These are phyloP conservation scores for Anthonomus grandis DNA, from an alignment of 1,140 invertebrate genomes.

Conservation along the genomic window DNA sequence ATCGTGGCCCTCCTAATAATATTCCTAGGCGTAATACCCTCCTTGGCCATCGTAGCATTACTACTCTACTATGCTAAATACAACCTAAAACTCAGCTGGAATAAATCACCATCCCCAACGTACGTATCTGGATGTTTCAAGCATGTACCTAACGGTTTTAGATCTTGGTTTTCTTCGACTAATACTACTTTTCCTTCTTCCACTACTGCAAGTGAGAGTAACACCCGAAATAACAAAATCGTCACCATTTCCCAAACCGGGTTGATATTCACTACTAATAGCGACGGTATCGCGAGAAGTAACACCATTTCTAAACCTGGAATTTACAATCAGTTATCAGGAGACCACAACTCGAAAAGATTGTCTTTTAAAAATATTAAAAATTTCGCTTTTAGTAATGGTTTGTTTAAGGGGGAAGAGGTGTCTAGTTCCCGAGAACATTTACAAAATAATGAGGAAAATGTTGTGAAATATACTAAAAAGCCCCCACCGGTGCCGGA, in stretches of 20 bases:
- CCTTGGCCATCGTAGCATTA: slow-evolving; percentile 60
- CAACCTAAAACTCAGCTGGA: slow-evolving; percentile 62
- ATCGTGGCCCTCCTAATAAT: slow-evolving; percentile 74
- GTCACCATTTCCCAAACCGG: slow-evolving; percentile 63
- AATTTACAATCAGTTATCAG: background rate
- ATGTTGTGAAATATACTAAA: background rate
- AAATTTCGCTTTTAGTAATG: background rate
- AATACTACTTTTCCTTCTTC: slow-evolving; percentile 25
- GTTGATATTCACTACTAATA: slow-evolving; percentile 71
- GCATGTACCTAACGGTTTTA: slow-evolving; percentile 38
- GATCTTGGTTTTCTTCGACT: slow-evolving; percentile 39
- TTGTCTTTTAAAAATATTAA: slow-evolving; percentile 5
- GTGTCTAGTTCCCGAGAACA: background rate
- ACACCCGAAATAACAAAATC: slow-evolving; percentile 5
- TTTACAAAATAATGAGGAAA: background rate
- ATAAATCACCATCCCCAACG: slow-evolving; percentile 63
- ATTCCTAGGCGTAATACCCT: slow-evolving; percentile 78
- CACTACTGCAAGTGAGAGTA: slow-evolving; percentile 27
- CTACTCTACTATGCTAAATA: slow-evolving; percentile 70
- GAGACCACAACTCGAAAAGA: background rate
- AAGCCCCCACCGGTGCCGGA: slow-evolving; percentile 7
- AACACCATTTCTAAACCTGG: slow-evolving; percentile 28
- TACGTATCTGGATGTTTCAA: slow-evolving; percentile 59
- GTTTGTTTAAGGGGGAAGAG: background rate
- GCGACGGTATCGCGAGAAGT: slow-evolving; percentile 55